These are phyloP conservation scores for Nephotettix cincticeps DNA, from an alignment of 1,140 invertebrate genomes.

Conservation along the genomic window DNA sequence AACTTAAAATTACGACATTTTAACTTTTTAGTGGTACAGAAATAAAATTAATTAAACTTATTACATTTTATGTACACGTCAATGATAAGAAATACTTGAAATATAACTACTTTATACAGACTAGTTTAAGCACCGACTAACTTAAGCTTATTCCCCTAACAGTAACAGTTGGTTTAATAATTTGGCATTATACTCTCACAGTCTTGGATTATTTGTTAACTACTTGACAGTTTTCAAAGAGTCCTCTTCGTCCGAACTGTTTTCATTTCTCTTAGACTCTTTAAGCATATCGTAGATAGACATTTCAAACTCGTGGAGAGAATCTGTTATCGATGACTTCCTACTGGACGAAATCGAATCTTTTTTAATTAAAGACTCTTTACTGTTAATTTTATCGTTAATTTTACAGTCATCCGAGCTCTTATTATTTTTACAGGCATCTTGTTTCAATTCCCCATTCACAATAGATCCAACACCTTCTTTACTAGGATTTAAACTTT, in stretches of 20 bases:
- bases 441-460: background rate
- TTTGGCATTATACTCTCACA: background rate
- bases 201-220: background rate
- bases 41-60: too few relatives aligned
- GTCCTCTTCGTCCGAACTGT: constrained; percentile 24
- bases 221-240: background rate
- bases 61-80: too few relatives aligned
- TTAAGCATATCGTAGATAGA: constrained; percentile 23
- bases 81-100: too few relatives aligned
- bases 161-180: background rate
- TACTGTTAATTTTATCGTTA: background rate
- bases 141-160: background rate
- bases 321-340: constrained; percentile 18
- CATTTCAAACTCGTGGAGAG: constrained; percentile 25
- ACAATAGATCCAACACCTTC: too few relatives aligned
- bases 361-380: background rate
- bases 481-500: background rate
- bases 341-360: background rate
- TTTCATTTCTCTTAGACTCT: constrained; percentile 12
- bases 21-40: too few relatives aligned
- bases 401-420: background rate
- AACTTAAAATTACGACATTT: too few relatives aligned
- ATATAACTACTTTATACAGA: background rate
- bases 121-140: constrained; percentile 17
- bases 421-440: background rate